A percentile compares a stretch with the other conserved stretches of the same genome.
These are phyloP conservation scores for Coenonympha glycerion DNA, from an alignment of 2,888 invertebrate species.

Conservation along the genomic window DNA sequence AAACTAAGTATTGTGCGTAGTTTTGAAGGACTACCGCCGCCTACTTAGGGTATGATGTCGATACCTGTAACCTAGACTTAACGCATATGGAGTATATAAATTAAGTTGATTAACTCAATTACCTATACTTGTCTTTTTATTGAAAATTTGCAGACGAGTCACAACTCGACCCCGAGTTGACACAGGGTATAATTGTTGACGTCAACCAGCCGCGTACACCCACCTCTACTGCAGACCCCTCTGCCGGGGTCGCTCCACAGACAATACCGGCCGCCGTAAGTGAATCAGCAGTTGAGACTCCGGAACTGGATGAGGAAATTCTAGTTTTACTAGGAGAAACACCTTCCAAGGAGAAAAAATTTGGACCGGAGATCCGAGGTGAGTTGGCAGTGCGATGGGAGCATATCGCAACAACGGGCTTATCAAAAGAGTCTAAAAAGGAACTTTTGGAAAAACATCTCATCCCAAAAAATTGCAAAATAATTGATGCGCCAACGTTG, in stretches of 20 bases:
- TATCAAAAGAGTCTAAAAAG: too few species aligned
- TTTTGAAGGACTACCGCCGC: too few species aligned
- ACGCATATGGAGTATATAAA: too few species aligned
- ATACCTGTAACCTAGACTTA: too few species aligned
- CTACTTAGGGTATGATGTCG: too few species aligned
- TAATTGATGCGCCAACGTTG: not conserved
- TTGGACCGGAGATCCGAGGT: constrained; percentile 25
- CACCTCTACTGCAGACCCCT: not conserved
- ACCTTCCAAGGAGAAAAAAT: constrained; percentile 1
- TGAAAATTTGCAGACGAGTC: too few species aligned
- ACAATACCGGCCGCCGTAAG: not conserved
- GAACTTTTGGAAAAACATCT: not conserved
- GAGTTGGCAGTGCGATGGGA: constrained; percentile 25
- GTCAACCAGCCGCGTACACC: not conserved
- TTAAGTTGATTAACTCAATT: not conserved
- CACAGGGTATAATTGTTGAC: not conserved
- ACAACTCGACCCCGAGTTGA: not conserved
- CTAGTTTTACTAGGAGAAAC: not conserved
- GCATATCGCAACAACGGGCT: constrained; percentile 28
- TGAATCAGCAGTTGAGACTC: not conserved
- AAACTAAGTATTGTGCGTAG: too few species aligned
- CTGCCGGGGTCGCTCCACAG: not conserved
- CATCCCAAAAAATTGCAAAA: not conserved
- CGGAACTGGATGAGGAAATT: not conserved
- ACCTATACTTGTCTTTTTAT: not conserved